phyloP scores from a whole-genome alignment of 2,113 vertebrate genomes.

The Gadus macrocephalus region DNA sequence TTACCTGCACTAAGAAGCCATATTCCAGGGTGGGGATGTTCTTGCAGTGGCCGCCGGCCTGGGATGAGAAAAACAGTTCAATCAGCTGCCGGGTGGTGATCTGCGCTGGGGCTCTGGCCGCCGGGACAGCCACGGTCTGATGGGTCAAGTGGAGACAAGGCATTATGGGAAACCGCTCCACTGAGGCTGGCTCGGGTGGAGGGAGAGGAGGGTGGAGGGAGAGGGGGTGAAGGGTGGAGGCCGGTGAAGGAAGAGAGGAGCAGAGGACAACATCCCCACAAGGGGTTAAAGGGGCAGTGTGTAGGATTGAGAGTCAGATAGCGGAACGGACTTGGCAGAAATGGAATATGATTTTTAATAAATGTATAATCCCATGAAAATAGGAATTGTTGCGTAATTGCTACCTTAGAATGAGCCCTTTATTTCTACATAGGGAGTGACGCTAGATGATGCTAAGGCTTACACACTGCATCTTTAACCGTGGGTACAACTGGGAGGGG shows the following conservation, averaged over 20 bases:
- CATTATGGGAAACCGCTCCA: slow-evolving; percentile 74
- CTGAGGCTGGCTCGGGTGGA: slow-evolving; percentile 43
- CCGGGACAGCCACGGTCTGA: slow-evolving; percentile 80
- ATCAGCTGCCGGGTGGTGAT: slow-evolving; percentile 85
- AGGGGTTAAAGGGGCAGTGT: too few species aligned
- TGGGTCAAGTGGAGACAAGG: slow-evolving; percentile 80
- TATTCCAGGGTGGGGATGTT: slow-evolving; percentile 97
- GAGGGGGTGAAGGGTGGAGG: background rate
- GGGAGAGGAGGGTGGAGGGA: slow-evolving; percentile 2
- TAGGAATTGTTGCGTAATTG: too few species aligned
- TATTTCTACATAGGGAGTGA: too few species aligned
- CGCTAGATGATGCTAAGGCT: too few species aligned
- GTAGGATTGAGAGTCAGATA: too few species aligned
- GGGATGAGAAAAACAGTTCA: slow-evolving; percentile 78
- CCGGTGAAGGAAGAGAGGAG: background rate
- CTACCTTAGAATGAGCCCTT: too few species aligned
- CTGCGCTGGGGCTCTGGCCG: slow-evolving; percentile 80
- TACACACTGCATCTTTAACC: too few species aligned
- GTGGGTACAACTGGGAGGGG: too few species aligned
- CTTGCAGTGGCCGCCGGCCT: slow-evolving; percentile 98
- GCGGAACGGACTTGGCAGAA: too few species aligned
- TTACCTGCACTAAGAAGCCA: slow-evolving; percentile 94
- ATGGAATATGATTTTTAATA: too few species aligned
- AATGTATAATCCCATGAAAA: too few species aligned
- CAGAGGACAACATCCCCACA: background rate